Conservation (phyloP, 2,888 invertebrate genomes). For the Trachelus tabidus region DNA sequence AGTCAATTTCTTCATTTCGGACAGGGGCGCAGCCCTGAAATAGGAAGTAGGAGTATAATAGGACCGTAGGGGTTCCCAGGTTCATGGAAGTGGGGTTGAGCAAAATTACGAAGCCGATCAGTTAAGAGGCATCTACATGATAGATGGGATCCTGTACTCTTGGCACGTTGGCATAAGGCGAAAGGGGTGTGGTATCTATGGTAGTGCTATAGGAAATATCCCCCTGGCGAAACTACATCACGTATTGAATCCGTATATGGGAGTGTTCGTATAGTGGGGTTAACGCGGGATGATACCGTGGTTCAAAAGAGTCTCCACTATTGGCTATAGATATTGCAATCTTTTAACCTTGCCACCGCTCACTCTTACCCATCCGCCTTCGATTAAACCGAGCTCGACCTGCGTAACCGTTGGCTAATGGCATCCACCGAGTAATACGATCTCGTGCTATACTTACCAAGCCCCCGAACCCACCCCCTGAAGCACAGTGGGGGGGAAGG, state of each 20-base stretch:
- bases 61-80: not conserved
- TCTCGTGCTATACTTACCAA: slow-evolving; percentile 17
- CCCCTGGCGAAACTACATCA: not conserved
- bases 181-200: not conserved
- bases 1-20: not conserved
- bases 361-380: slow-evolving; percentile 3
- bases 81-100: not conserved
- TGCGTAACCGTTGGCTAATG: slow-evolving; percentile 31
- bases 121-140: slow-evolving; percentile 46
- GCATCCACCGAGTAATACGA: slow-evolving; percentile 40
- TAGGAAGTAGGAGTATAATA: not conserved
- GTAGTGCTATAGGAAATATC: not conserved
- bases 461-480: not conserved
- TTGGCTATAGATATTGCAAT: not conserved
- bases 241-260: slow-evolving; percentile 40
- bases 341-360: slow-evolving; percentile 5
- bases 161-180: slow-evolving; percentile 24
- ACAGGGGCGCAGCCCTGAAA: not conserved
- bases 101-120: slow-evolving; percentile 33
- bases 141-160: slow-evolving; percentile 37
- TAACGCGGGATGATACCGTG: not conserved
- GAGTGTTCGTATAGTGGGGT: slow-evolving; percentile 24
- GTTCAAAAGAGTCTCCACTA: not conserved
- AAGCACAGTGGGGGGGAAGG: too few relatives aligned
- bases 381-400: slow-evolving; percentile 16